These are phyloP conservation scores for Channa striata DNA, from an alignment of 2,797 vertebrate genomes.

Conservation along the genomic window DNA sequence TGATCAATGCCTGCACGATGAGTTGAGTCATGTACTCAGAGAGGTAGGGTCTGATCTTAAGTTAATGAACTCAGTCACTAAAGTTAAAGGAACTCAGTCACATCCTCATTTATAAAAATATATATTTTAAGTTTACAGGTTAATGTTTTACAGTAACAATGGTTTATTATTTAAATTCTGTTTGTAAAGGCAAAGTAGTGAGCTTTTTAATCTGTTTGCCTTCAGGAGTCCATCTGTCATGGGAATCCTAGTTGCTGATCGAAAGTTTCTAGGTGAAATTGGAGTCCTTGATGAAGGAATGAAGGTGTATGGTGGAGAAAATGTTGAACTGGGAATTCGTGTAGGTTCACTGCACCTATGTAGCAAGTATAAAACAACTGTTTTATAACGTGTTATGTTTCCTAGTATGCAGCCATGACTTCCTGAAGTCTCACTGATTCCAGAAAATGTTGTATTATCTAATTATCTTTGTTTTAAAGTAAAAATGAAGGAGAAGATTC, in stretches of 20 bases:
- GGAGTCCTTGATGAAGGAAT: slow-evolving; percentile 85
- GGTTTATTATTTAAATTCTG: not conserved
- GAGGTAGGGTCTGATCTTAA: no score
- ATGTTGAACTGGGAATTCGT: slow-evolving; percentile 87
- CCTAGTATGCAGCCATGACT: no score
- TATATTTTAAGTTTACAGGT: not conserved
- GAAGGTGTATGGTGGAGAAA: slow-evolving; percentile 87
- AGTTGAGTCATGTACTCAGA: no score
- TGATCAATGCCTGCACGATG: no score
- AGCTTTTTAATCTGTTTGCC: not conserved
- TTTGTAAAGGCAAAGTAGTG: not conserved
- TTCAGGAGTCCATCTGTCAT: slow-evolving; percentile 86
- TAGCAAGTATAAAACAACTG: no score
- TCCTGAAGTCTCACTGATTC: no score
- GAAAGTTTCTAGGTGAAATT: slow-evolving; percentile 84
- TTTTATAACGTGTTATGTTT: no score
- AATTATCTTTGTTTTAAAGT: no score
- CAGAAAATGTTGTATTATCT: no score
- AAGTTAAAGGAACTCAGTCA: not conserved
- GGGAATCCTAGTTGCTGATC: slow-evolving; percentile 86
- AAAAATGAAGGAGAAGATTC: no score
- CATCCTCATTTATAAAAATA: not conserved
- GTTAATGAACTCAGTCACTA: no score
- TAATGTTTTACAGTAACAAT: not conserved
- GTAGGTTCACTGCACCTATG: slow-evolving; percentile 66